phyloP scores from a whole-genome alignment of 2,888 invertebrate species.

The Ellobium chinense region DNA sequence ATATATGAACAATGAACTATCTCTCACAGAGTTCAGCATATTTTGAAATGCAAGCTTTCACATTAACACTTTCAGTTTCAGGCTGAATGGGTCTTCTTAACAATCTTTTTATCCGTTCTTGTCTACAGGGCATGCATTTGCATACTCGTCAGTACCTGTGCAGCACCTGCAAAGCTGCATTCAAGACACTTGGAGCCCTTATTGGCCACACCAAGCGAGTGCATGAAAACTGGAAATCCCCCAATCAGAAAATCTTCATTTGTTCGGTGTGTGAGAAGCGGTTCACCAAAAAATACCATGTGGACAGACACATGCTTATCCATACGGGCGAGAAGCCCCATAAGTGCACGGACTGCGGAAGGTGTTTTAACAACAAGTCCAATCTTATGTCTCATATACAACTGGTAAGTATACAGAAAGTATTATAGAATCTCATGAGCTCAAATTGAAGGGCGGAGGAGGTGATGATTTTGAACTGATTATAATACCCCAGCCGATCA shows the following conservation, averaged over 20 bases:
- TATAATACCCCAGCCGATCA: no score
- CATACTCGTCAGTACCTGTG: conserved; percentile 74
- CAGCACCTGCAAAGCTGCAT: conserved; percentile 74
- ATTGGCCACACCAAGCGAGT: conserved; percentile 76
- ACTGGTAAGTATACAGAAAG: conserved; percentile 52
- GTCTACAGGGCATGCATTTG: conserved; percentile 68
- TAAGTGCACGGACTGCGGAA: conserved; percentile 74
- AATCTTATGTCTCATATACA: conserved; percentile 76
- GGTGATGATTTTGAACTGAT: no score
- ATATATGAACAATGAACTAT: no score
- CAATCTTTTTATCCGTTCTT: not conserved
- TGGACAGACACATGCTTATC: conserved; percentile 74
- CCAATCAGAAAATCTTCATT: conserved; percentile 76
- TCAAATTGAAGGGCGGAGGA: no score
- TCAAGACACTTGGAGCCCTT: conserved; percentile 74
- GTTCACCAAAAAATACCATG: conserved; percentile 76
- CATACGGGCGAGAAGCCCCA: conserved; percentile 75
- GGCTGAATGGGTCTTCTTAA: no score
- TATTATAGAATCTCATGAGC: no score
- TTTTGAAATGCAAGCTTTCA: no score
- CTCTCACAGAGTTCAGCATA: no score
- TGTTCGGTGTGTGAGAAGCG: conserved; percentile 76
- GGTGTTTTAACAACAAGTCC: conserved; percentile 76
- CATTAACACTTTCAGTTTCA: no score
- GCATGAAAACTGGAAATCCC: conserved; percentile 75